Evolutionary conservation across 2,113 vertebrate genomes (phyloP).

Genomic region (Vulpes lagopus): DNA sequence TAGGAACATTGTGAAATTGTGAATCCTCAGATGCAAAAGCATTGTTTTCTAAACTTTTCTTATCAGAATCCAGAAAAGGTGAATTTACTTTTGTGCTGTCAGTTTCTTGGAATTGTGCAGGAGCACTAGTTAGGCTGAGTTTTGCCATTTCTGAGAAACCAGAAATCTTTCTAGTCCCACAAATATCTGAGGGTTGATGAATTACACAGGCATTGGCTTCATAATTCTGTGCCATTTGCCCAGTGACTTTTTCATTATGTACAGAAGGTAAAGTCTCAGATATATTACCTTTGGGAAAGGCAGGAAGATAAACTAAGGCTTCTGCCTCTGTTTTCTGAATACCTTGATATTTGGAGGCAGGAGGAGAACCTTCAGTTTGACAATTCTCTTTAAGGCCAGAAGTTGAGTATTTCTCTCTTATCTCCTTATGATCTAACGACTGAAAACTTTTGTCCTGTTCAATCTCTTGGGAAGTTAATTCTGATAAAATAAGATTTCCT

Average conservation of each 20-base stretch:
- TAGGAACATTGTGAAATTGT: conserved; percentile 43
- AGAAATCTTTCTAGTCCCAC: conserved; percentile 13
- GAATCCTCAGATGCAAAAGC: conserved; percentile 26
- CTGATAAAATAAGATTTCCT: conserved; percentile 43
- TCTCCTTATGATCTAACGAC: not conserved
- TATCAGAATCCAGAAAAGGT: conserved; percentile 68
- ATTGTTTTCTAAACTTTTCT: conserved; percentile 38
- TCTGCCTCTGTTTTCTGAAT: not conserved
- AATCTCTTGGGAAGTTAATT: conserved; percentile 60
- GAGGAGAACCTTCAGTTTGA: not conserved
- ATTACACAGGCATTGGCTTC: not conserved
- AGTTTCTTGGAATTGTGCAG: conserved; percentile 32
- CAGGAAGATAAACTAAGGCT: not conserved
- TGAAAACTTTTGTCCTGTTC: conserved; percentile 65
- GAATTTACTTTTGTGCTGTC: not conserved
- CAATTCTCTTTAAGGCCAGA: conserved; percentile 35
- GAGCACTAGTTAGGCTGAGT: not conserved
- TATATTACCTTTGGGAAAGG: not conserved
- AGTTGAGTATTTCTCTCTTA: not conserved
- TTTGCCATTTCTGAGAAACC: conserved; percentile 43
- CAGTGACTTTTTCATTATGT: not conserved
- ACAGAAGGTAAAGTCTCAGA: conserved; percentile 12
- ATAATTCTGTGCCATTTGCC: conserved; percentile 41
- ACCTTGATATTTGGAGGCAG: conserved; percentile 45
- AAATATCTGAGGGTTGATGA: conserved; percentile 9